Evolutionary conservation across 2,113 vertebrate species (phyloP).

Genomic region (Urocolius indicus): DNA sequence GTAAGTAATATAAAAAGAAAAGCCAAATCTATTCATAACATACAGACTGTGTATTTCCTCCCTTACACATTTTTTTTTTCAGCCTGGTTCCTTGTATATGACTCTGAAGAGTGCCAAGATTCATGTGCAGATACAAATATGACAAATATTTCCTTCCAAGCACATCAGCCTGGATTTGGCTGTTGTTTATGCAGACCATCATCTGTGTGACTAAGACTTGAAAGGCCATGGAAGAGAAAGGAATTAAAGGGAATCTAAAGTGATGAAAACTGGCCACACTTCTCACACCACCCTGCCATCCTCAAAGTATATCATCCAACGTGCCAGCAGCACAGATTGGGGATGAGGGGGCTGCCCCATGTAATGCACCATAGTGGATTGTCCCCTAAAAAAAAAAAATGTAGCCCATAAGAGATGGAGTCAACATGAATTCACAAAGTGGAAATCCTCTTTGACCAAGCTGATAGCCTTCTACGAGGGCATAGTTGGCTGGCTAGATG

Average conservation of each 20-base stretch:
- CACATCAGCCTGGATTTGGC: not conserved
- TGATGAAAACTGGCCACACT: not conserved
- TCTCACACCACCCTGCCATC: not conserved
- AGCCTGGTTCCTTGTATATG: not conserved
- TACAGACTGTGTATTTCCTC: not conserved
- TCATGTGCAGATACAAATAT: not conserved
- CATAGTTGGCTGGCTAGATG: too few relatives aligned
- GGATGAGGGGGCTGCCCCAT: not conserved
- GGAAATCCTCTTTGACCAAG: too few relatives aligned
- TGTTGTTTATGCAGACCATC: not conserved
- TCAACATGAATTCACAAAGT: too few relatives aligned
- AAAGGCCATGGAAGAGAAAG: not conserved
- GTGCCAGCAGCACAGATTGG: rapidly evolving
- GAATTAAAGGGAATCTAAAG: not conserved
- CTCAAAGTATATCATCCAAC: not conserved
- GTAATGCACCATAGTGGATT: not conserved
- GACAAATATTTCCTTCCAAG: not conserved
- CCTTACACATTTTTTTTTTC: not conserved
- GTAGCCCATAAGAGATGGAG: not conserved
- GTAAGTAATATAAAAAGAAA: not conserved
- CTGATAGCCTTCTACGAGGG: too few relatives aligned
- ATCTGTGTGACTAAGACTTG: not conserved
- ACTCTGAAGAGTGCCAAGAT: not conserved
- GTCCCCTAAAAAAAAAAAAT: not conserved
- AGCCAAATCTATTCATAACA: not conserved